phyloP scores from a whole-genome alignment of 2,113 vertebrate species.

The Ailurus styani region DNA sequence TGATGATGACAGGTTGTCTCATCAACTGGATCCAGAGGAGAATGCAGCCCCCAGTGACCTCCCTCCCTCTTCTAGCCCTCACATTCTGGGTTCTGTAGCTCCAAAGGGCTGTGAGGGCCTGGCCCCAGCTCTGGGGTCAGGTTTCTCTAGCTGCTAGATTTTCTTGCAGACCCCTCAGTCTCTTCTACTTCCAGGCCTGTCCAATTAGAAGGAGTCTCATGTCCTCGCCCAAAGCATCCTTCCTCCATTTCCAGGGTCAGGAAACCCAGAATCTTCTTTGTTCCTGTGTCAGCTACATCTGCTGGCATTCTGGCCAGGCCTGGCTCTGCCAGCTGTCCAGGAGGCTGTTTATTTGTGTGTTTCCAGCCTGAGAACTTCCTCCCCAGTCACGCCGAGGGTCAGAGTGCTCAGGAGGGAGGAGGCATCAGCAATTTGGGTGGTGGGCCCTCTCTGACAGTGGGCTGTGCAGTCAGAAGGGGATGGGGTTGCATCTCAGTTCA shows the following conservation, averaged over 20 bases:
- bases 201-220: too few relatives aligned
- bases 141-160: neutral
- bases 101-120: too few relatives aligned
- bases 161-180: neutral
- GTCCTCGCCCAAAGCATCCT: neutral
- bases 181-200: neutral
- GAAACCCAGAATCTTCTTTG: neutral
- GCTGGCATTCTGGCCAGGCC: neutral
- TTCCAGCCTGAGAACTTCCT: neutral
- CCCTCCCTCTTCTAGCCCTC: neutral
- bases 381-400: neutral
- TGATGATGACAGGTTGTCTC: neutral
- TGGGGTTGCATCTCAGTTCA: neutral
- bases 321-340: neutral
- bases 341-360: neutral
- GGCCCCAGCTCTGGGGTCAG: neutral
- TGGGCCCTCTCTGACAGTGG: neutral
- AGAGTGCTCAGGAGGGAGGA: neutral
- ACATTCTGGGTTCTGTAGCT: neutral
- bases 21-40: neutral
- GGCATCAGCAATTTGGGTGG: too few relatives aligned
- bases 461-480: neutral
- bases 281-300: neutral
- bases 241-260: neutral
- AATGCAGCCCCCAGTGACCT: rapidly evolving